Evolutionary conservation across 2,797 vertebrate genomes (phyloP).

Genomic region (Phrynocephalus guinanensis): DNA sequence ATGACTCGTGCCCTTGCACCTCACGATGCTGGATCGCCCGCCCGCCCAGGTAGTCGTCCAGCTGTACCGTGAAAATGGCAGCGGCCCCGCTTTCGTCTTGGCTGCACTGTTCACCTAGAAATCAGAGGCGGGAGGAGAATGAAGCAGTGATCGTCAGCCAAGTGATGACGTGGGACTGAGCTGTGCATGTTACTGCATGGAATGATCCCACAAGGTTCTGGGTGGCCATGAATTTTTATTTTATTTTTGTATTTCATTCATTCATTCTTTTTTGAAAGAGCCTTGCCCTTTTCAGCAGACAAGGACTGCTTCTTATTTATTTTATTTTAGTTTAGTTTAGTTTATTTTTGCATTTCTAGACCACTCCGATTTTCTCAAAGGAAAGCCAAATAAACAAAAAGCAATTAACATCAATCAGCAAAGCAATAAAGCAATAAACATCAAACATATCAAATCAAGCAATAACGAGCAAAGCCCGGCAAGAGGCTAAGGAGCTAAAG

Average conservation of each 20-base stretch:
- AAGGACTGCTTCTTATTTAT: neutral
- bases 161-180: neutral
- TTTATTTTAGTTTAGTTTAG: neutral
- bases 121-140: neutral
- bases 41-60: constrained; percentile 94
- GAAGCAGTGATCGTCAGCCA: neutral
- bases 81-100: constrained; percentile 96
- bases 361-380: neutral
- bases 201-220: neutral
- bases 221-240: too few species aligned
- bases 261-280: too few species aligned
- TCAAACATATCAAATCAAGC: too few species aligned
- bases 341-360: neutral
- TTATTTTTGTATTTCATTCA: too few species aligned
- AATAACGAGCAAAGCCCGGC: too few species aligned
- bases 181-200: neutral
- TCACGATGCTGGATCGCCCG: constrained; percentile 94
- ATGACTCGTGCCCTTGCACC: constrained; percentile 92
- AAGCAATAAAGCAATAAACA: too few species aligned
- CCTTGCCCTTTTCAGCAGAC: neutral
- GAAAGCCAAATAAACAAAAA: too few species aligned
- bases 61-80: constrained; percentile 95
- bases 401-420: too few species aligned
- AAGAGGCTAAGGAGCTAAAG: too few species aligned
- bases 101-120: constrained; percentile 87